Percentiles rank a stretch among this genome's conserved stretches.
Evolutionary conservation across 1,140 invertebrate species (phyloP).

Genomic region (Glossosoma conforme): DNA sequence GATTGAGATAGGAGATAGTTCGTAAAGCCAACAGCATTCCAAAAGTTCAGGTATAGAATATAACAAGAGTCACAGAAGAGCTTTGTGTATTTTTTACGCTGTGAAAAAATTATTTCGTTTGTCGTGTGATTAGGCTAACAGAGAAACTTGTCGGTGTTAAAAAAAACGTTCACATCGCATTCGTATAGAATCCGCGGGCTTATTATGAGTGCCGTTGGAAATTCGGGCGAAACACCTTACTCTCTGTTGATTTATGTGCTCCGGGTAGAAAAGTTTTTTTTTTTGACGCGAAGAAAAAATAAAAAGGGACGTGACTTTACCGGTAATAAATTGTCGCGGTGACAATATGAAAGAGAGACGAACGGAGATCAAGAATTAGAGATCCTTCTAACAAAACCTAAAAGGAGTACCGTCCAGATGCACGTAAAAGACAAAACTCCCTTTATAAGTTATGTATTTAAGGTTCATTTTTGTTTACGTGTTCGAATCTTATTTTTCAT

Average conservation of each 20-base stretch:
- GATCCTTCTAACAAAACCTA: conserved; percentile 4
- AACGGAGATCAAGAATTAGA: conserved; percentile 23
- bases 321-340: conserved; percentile 30
- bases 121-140: conserved; percentile 9
- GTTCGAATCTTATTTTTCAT: neutral
- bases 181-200: neutral
- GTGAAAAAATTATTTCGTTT: neutral
- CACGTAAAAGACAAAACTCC: neutral
- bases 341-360: conserved; percentile 30
- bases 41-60: conserved; percentile 1
- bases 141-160: neutral
- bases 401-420: neutral
- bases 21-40: conserved; percentile 24
- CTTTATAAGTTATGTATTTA: neutral
- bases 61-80: neutral
- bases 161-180: neutral
- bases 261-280: conserved; percentile 13
- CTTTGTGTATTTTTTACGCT: neutral
- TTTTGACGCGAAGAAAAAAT: conserved; percentile 22
- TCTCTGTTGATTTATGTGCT: conserved; percentile 28
- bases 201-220: neutral
- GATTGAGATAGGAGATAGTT: conserved; percentile 27
- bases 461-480: neutral
- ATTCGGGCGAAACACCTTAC: conserved; percentile 24
- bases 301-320: conserved; percentile 28